Percentiles rank a stretch among this genome's conserved stretches.
phyloP scores from a whole-genome alignment of 2,113 vertebrate species.

The Suricata suricatta region DNA sequence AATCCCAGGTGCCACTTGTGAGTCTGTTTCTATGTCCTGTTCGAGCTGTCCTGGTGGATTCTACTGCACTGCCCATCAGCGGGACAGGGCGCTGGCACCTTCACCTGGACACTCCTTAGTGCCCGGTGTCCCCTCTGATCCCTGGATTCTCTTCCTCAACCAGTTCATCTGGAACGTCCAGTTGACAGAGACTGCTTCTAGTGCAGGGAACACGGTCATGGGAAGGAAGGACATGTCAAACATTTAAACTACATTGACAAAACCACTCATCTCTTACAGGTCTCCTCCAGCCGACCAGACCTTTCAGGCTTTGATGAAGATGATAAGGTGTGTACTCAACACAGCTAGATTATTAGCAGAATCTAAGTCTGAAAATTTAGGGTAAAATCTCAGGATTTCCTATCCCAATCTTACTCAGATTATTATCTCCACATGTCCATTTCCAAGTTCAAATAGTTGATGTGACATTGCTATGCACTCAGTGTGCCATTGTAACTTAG shows the following conservation, averaged over 20 bases:
- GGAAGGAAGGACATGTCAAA: neutral
- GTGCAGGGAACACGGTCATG: accelerated
- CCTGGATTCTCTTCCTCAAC: neutral
- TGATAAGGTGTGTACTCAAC: conserved; percentile 84
- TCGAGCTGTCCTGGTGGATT: neutral
- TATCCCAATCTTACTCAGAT: neutral
- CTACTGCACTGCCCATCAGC: neutral
- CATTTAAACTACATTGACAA: neutral
- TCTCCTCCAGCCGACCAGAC: conserved; percentile 92
- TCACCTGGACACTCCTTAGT: accelerated
- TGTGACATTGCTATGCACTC: neutral
- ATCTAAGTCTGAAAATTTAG: neutral
- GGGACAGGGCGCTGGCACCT: neutral
- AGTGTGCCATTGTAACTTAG: neutral
- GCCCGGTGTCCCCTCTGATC: too few species aligned
- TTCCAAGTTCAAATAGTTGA: neutral
- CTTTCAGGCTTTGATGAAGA: conserved; percentile 93
- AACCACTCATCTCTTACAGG: conserved; percentile 81
- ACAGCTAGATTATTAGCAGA: neutral
- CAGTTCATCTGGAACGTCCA: neutral
- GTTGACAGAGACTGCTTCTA: neutral
- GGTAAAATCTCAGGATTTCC: neutral
- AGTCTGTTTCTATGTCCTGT: neutral
- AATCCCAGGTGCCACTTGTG: neutral
- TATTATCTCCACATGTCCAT: neutral